Percentiles rank a stretch among this genome's conserved stretches.
phyloP scores from a whole-genome alignment of 1,140 invertebrate genomes.

The Trigoniulus corallinus region DNA sequence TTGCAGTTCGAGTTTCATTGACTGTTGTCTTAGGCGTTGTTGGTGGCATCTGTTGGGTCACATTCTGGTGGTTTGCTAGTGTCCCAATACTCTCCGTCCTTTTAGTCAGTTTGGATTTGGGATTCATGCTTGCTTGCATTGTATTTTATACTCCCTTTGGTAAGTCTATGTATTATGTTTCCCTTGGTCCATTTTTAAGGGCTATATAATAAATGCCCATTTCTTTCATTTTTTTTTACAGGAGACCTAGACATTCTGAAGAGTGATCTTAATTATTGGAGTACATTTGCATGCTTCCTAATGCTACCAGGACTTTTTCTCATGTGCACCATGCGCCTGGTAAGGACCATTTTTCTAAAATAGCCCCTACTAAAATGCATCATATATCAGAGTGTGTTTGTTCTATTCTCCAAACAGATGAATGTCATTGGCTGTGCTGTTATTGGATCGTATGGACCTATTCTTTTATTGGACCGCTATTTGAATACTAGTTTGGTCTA shows the following conservation, averaged over 20 bases:
- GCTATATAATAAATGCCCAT: constrained; percentile 10
- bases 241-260: constrained; percentile 35
- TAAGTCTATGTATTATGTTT: constrained; percentile 27
- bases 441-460: constrained; percentile 40
- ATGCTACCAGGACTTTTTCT: constrained; percentile 32
- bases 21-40: constrained; percentile 24
- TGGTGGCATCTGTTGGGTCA: constrained; percentile 32
- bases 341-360: too few species aligned
- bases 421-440: constrained; percentile 43
- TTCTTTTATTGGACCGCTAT: constrained; percentile 44
- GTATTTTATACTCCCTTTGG: constrained; percentile 37
- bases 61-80: constrained; percentile 35
- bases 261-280: constrained; percentile 41
- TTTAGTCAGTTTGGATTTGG: constrained; percentile 33
- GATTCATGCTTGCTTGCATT: constrained; percentile 35
- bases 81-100: constrained; percentile 37
- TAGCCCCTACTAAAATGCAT: constrained; percentile 29
- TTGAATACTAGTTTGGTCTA: constrained; percentile 45
- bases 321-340: too few species aligned
- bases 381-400: constrained; percentile 6
- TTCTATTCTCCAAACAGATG: constrained; percentile 19
- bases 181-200: constrained; percentile 5
- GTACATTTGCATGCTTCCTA: constrained; percentile 34
- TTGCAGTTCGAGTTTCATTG: constrained; percentile 14
- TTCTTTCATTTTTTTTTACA: constrained; percentile 30